phyloP scores from a whole-genome alignment of 2,797 vertebrate species.

The Spizella passerina region DNA sequence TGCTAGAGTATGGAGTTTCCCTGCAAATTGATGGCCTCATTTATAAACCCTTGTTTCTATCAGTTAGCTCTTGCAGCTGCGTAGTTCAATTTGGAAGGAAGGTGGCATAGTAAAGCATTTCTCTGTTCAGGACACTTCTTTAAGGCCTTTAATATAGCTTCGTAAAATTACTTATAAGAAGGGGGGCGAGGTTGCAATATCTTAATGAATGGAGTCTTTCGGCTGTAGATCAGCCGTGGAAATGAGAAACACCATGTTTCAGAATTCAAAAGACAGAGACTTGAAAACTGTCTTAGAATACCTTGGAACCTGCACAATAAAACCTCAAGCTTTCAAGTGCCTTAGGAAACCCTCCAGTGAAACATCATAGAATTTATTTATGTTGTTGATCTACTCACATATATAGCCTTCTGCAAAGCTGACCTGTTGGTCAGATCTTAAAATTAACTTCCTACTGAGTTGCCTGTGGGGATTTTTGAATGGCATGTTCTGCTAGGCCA shows the following conservation, averaged over 20 bases:
- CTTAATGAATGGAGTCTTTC: background rate
- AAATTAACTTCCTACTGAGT: background rate
- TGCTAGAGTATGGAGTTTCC: background rate
- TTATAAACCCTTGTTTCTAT: background rate
- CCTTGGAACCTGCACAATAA: background rate
- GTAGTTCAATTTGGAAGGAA: background rate
- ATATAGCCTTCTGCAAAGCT: background rate
- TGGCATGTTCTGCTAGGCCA: constrained; percentile 19
- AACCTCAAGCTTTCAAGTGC: background rate
- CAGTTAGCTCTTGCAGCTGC: background rate
- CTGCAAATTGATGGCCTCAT: background rate
- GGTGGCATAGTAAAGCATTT: background rate
- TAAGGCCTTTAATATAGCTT: background rate
- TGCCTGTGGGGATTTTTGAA: constrained; percentile 41
- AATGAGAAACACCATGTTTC: background rate
- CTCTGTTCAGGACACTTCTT: background rate
- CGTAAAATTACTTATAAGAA: background rate
- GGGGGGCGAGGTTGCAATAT: background rate
- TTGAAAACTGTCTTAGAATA: background rate
- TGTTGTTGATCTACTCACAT: background rate
- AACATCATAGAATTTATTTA: background rate
- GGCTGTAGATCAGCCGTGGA: background rate
- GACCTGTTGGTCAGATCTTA: background rate
- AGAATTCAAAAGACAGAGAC: background rate
- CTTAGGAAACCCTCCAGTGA: background rate